Evolutionary conservation across 1,140 invertebrate species (phyloP).

Genomic region (Drosophila repleta): DNA sequence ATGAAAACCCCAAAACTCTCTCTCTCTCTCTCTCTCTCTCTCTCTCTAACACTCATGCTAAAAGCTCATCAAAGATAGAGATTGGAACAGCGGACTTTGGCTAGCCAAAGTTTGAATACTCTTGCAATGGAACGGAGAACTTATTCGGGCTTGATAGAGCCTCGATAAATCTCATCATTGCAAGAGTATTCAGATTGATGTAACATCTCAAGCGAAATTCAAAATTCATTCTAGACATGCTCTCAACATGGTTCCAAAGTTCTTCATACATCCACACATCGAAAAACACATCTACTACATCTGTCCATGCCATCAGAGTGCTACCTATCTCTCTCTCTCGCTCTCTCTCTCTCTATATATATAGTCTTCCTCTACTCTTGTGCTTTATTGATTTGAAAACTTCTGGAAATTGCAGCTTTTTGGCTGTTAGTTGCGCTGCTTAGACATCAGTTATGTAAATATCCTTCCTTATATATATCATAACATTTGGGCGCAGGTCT

Average conservation of each 20-base stretch:
- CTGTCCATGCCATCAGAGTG: not conserved
- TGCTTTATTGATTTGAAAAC: not conserved
- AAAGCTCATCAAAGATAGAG: not conserved
- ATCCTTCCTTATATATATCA: not conserved
- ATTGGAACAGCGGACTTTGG: not conserved
- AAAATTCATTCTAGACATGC: slow-evolving; percentile 6
- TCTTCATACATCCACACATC: not conserved
- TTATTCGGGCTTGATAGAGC: too few species aligned
- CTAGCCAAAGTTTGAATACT: not conserved
- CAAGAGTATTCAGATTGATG: not conserved
- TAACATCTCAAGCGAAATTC: slow-evolving; percentile 3
- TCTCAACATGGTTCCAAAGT: slow-evolving; percentile 2
- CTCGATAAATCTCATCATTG: too few species aligned
- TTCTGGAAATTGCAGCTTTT: not conserved
- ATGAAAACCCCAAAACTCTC: slow-evolving; percentile 11
- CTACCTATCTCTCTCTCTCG: not conserved
- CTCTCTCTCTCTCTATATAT: too few species aligned
- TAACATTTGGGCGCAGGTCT: not conserved
- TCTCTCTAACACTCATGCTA: slow-evolving; percentile 6
- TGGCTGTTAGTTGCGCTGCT: not conserved
- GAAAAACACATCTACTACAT: not conserved
- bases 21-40: not conserved
- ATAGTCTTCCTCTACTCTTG: not conserved
- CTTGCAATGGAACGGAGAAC: not conserved
- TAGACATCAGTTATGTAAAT: slow-evolving; percentile 5